Evolutionary conservation across 1,140 invertebrate species (phyloP).

Genomic region (Laodelphax striatellus): DNA sequence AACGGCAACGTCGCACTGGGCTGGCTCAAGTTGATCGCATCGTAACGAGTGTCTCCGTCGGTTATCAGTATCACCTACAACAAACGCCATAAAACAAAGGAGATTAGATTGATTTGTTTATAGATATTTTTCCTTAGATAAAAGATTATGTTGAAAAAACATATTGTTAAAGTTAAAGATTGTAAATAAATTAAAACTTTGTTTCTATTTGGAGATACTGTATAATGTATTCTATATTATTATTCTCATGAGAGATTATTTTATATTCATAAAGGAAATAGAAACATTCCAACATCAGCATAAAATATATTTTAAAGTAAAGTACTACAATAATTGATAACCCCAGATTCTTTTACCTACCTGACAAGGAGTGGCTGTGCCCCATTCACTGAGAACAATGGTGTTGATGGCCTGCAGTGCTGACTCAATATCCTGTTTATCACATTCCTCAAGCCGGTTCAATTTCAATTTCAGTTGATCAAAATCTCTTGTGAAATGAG

Average conservation of each 20-base stretch:
- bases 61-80: slow-evolving; percentile 58
- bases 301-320: no score
- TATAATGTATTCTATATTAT: no score
- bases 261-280: no score
- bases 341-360: slow-evolving; percentile 30
- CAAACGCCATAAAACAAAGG: background rate
- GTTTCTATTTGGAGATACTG: no score
- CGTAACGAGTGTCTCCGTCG: slow-evolving; percentile 47
- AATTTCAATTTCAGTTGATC: slow-evolving; percentile 61
- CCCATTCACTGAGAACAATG: slow-evolving; percentile 73
- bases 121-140: no score
- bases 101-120: slow-evolving; percentile 1
- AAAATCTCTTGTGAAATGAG: slow-evolving; percentile 76
- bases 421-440: slow-evolving; percentile 70
- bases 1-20: slow-evolving; percentile 58
- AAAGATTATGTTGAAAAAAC: no score
- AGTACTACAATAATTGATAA: no score
- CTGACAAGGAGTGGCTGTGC: slow-evolving; percentile 64
- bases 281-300: no score
- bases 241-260: no score
- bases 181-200: no score
- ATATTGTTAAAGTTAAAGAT: no score
- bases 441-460: slow-evolving; percentile 61
- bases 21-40: slow-evolving; percentile 28
- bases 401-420: slow-evolving; percentile 63